Evolutionary conservation across 1,140 invertebrate species (phyloP).

Genomic region (roundworm (Caenorhabditis elegans)): WBcel235 BX284602.5:14207501-14208000

Average conservation of each 20-base stretch:
- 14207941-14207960: slow-evolving; percentile 58
- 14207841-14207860: slow-evolving; percentile 65
- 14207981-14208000: slow-evolving; percentile 59
- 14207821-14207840: slow-evolving; percentile 66
- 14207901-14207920: slow-evolving; percentile 52
- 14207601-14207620: slow-evolving; percentile 57
- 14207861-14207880: slow-evolving; percentile 66
- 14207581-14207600: slow-evolving; percentile 59
- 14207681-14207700: slow-evolving; percentile 52
- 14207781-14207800: slow-evolving; percentile 60
- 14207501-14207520: too few species aligned
- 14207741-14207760: slow-evolving; percentile 64
- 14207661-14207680: slow-evolving; percentile 48
- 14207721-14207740: slow-evolving; percentile 63
- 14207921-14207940: slow-evolving; percentile 58
- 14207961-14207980: slow-evolving; percentile 54
- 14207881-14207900: slow-evolving; percentile 62
- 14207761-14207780: slow-evolving; percentile 62
- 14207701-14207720: slow-evolving; percentile 62
- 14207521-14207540: slow-evolving; percentile 78
- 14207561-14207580: slow-evolving; percentile 64
- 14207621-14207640: slow-evolving; percentile 59
- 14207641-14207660: slow-evolving; percentile 52
- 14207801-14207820: slow-evolving; percentile 54
- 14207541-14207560: slow-evolving; percentile 71